These are phyloP conservation scores for Drymodes brunneopygia DNA, from an alignment of 2,113 vertebrate genomes.

Conservation along the genomic window DNA sequence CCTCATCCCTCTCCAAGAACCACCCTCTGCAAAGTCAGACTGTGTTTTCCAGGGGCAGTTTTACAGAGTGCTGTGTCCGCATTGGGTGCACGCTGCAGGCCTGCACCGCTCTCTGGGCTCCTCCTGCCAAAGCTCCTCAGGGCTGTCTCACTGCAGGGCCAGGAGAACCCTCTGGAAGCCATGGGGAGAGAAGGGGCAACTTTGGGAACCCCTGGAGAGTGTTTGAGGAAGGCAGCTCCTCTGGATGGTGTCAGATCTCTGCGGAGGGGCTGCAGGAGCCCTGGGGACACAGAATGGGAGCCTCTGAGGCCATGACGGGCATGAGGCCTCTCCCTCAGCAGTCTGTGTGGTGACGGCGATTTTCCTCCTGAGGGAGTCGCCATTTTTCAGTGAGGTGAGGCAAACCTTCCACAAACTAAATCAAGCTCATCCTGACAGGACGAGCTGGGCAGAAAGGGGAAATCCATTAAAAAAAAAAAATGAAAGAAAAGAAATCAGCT, in stretches of 20 bases:
- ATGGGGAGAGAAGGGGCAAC: rapidly evolving
- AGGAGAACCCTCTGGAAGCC: background rate
- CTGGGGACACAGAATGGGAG: rapidly evolving
- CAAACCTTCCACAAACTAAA: background rate
- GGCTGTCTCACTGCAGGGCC: background rate
- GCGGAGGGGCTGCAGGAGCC: rapidly evolving
- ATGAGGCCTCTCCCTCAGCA: rapidly evolving
- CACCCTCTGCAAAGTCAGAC: background rate
- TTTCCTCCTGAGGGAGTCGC: rapidly evolving
- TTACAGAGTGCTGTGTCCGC: rapidly evolving
- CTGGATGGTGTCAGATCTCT: rapidly evolving
- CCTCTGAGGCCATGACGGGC: rapidly evolving
- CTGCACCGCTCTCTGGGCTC: background rate
- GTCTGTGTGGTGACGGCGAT: too few species aligned
- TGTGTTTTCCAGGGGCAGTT: background rate
- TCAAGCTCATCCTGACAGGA: background rate
- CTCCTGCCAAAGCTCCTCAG: background rate
- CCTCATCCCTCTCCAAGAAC: rapidly evolving
- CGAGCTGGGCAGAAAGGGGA: rapidly evolving
- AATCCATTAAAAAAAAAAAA: rapidly evolving
- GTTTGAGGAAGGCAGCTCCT: background rate
- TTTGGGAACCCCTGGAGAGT: background rate
- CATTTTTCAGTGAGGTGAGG: rapidly evolving
- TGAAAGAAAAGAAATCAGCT: rapidly evolving
- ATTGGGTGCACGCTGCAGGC: background rate